These are phyloP conservation scores for Beroe ovata DNA, from an alignment of 37 sponge, comb jelly and placozoan species.

Conservation along the genomic window DNA sequence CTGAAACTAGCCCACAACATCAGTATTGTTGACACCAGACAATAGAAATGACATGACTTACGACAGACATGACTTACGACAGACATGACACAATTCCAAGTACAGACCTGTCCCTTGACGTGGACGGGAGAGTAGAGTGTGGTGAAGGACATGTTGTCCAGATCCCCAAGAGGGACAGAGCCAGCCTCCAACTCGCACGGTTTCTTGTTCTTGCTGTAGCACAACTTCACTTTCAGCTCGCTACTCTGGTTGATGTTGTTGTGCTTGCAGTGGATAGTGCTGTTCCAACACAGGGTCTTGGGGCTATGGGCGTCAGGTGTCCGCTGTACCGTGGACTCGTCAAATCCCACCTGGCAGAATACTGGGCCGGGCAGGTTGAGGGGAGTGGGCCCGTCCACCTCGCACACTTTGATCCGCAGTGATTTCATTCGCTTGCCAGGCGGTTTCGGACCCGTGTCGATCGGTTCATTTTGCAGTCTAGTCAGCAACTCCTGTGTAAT, in stretches of 20 bases:
- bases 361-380: slow-evolving; percentile 43
- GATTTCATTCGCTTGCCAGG: slow-evolving; percentile 11
- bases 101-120: slow-evolving; percentile 64
- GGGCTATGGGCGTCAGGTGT: slow-evolving; percentile 31
- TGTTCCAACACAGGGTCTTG: slow-evolving; percentile 45
- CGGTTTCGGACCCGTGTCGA: slow-evolving; percentile 32
- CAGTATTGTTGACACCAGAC: too few species aligned
- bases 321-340: slow-evolving; percentile 39
- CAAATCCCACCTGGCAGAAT: slow-evolving; percentile 53
- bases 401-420: slow-evolving; percentile 41
- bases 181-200: slow-evolving; percentile 48
- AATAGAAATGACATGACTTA: too few species aligned
- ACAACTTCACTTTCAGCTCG: slow-evolving; percentile 58
- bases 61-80: too few species aligned
- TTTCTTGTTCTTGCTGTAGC: slow-evolving; percentile 54
- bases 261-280: slow-evolving; percentile 52
- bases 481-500: slow-evolving; percentile 20
- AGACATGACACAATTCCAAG: too few species aligned
- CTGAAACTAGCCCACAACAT: too few species aligned
- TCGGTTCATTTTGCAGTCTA: slow-evolving; percentile 16
- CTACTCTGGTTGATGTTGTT: slow-evolving; percentile 27
- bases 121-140: slow-evolving; percentile 8
- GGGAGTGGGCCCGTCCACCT: slow-evolving; percentile 26
- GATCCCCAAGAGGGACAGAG: neutral
- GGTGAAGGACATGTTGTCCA: slow-evolving; percentile 9